Evolutionary conservation across 2,113 vertebrate species (phyloP), one percentile per base, ranked within the genome.

Genomic region (Cisticola juncidis): DNA sequence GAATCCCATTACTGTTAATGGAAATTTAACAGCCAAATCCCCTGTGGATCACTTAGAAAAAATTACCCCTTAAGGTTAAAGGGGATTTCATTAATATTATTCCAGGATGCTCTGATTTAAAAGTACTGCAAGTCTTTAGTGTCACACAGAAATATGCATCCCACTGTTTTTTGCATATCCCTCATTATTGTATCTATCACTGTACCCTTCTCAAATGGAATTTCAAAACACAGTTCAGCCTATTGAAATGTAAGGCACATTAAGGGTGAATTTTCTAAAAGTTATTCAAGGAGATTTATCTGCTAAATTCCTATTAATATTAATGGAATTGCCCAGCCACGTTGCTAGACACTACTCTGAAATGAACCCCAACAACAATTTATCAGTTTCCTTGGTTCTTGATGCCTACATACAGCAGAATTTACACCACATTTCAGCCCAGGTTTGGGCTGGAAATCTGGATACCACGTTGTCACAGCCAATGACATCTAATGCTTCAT

Each of bases 1-100:
- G 93, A 97, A 94, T 96, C 82, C 71, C 90, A 96, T 97, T 95
- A 96, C 36, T 2, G 56, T 68, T 96, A 96, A 96, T 95, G 93
- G 93, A 88, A 95, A 94, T 97, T 96, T 97, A 96, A 96, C 92
- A 86, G 93, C 80, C 72, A 96, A 95, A 94, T 93, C 82, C 94
- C 93, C 79, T 22, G 80, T 90, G 86, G 94, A 97, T 96, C 85
- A 83, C 90, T 90, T 92, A 88, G 81, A 79, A 93, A 95, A 97
- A 96, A 94, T 92, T 90, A 96, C 88, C 71, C 94, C 76, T 94
- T 96, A 84, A 94, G 92, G 93, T 96, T 95, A 96, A 92, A 88
- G 94, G 95, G 90, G 76, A 92, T 92, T 96, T 92, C 85, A 90
- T 95, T 94, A 95, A 88, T 48, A 93, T 80, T 56, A 73, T 94